These are phyloP conservation scores for Heteromormyrus szaboi DNA, from an alignment of 2,797 vertebrate genomes.

Conservation along the genomic window DNA sequence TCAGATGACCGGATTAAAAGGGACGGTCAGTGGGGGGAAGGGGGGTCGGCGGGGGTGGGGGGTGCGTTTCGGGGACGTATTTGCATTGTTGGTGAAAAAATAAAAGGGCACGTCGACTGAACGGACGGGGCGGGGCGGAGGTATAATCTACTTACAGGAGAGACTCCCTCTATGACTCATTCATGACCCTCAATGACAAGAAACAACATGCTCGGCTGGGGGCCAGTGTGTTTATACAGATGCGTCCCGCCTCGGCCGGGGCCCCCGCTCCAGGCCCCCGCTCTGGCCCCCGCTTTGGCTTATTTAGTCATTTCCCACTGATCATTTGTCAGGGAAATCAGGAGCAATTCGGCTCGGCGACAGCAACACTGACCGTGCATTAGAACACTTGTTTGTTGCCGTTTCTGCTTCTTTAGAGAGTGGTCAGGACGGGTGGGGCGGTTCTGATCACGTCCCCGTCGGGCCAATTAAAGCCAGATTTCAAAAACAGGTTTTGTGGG, in stretches of 20 bases:
- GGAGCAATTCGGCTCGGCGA: neutral
- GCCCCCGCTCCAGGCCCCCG: conserved; percentile 30
- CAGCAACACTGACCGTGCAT: neutral
- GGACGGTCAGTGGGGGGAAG: conserved; percentile 1
- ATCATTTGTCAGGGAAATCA: conserved; percentile 1
- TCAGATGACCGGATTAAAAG: neutral
- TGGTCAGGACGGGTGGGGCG: neutral
- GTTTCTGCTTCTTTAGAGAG: neutral
- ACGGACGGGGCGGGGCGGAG: conserved; percentile 61
- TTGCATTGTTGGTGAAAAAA: conserved; percentile 37
- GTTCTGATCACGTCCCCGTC: neutral
- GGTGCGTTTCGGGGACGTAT: conserved; percentile 33
- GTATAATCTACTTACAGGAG: conserved; percentile 71
- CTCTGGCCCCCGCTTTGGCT: neutral
- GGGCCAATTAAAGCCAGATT: neutral
- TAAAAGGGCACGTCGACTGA: conserved; percentile 75
- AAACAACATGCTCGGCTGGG: conserved; percentile 67
- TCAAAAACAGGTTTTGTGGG: neutral
- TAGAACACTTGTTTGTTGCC: neutral
- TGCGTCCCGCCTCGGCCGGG: conserved; percentile 51
- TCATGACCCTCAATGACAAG: conserved; percentile 63
- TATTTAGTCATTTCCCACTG: conserved; percentile 4
- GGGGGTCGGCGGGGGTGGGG: neutral
- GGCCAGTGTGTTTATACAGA: conserved; percentile 63
- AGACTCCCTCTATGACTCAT: conserved; percentile 59